Evolutionary conservation across 2,797 vertebrate species (phyloP).

Genomic region (Malurus splendens): DNA sequence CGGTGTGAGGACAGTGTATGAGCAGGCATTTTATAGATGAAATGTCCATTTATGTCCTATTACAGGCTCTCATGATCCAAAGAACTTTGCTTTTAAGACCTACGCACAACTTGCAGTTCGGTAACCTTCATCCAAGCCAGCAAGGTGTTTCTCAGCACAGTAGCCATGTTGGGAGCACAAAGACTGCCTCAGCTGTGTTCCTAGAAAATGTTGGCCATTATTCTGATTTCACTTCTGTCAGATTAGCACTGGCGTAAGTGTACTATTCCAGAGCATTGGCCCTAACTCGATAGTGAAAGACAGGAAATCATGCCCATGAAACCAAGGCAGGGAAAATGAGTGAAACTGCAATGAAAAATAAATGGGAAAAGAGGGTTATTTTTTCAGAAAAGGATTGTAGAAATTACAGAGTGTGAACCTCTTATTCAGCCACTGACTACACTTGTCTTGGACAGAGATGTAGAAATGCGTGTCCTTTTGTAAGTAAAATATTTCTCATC

Average conservation of each 20-base stretch:
- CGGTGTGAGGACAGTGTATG: conserved; percentile 8
- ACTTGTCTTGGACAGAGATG: not conserved
- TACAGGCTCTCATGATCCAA: conserved; percentile 27
- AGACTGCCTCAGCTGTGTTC: not conserved
- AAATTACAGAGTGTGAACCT: not conserved
- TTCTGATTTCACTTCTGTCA: not conserved
- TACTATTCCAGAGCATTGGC: not conserved
- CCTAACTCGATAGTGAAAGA: not conserved
- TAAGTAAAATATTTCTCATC: not conserved
- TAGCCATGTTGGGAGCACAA: not conserved
- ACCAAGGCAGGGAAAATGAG: not conserved
- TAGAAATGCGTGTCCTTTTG: not conserved
- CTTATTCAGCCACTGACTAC: not conserved
- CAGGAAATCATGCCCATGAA: not conserved
- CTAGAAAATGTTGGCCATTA: not conserved
- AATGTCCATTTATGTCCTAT: conserved; percentile 42
- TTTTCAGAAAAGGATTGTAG: not conserved
- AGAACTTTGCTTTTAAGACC: conserved; percentile 49
- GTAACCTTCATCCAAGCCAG: conserved; percentile 11
- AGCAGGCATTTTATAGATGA: conserved; percentile 35
- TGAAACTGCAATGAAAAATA: not conserved
- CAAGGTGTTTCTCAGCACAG: not conserved
- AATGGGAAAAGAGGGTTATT: fast-evolving
- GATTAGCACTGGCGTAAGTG: not conserved
- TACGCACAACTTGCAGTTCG: not conserved